These are phyloP conservation scores for Zapornia atra DNA, from an alignment of 2,113 vertebrate genomes.

Conservation along the genomic window DNA sequence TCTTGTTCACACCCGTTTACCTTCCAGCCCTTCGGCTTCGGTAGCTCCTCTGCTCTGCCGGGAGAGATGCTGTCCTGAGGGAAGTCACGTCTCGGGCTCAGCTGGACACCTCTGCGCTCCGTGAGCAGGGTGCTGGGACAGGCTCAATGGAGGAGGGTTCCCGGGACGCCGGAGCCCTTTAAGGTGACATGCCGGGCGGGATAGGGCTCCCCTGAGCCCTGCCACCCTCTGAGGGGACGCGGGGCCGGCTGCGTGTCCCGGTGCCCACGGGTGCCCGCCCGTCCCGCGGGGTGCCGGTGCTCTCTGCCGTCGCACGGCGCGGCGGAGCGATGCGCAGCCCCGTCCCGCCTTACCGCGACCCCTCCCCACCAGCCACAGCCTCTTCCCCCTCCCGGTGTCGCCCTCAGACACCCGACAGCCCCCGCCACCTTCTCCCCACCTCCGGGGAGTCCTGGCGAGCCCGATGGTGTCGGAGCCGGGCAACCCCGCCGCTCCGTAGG, in stretches of 20 bases:
- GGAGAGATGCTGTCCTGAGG: not conserved
- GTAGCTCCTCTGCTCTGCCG: not conserved
- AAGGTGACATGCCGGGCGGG: no score
- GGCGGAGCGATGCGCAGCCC: not conserved
- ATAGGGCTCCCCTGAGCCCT: not conserved
- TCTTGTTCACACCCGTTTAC: not conserved
- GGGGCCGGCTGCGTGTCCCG: not conserved
- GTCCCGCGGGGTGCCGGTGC: not conserved
- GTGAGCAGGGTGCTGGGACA: not conserved
- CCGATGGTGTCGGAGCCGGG: not conserved
- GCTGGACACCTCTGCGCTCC: fast-evolving
- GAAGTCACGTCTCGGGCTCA: not conserved
- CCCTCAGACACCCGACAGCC: no score
- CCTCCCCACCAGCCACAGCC: not conserved
- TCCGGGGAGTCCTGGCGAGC: not conserved
- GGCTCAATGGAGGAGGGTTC: not conserved
- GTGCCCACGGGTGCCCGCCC: not conserved
- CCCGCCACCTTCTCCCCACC: not conserved
- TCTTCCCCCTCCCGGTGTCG: no score
- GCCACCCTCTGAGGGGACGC: no score
- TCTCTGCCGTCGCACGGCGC: not conserved
- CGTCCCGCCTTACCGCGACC: not conserved
- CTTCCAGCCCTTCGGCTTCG: not conserved
- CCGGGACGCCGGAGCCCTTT: not conserved
- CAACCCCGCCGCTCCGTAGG: not conserved